phyloP scores from a whole-genome alignment of 2,113 vertebrate species.

The Pontoporia blainvillei region DNA sequence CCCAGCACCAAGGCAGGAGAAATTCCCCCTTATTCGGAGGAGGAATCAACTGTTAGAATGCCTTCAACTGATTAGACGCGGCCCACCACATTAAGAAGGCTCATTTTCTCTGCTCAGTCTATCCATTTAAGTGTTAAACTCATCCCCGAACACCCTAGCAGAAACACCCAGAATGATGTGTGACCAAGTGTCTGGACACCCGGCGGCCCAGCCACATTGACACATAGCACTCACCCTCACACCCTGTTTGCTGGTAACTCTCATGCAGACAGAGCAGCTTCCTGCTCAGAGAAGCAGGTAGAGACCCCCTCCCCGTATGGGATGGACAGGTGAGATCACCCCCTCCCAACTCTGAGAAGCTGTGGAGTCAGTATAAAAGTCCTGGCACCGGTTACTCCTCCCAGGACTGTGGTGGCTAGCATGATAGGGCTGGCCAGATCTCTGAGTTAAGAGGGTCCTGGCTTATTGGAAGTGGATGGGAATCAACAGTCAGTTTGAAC shows the following conservation, averaged over 20 bases:
- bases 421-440: rapidly evolving
- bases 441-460: neutral
- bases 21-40: too few species aligned
- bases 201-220: neutral
- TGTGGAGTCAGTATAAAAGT: too few species aligned
- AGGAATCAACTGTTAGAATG: too few species aligned
- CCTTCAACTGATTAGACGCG: neutral
- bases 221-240: rapidly evolving
- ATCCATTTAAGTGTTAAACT: too few species aligned
- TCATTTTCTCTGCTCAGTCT: neutral
- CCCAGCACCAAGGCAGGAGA: neutral
- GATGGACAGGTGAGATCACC: too few species aligned
- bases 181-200: neutral
- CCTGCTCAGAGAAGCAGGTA: too few species aligned
- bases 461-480: rapidly evolving
- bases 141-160: neutral
- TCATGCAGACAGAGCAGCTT: neutral
- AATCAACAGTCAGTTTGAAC: too few species aligned
- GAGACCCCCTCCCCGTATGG: too few species aligned
- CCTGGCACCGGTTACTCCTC: neutral
- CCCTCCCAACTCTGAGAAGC: neutral
- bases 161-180: neutral
- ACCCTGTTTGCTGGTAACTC: neutral
- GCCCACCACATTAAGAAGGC: neutral
- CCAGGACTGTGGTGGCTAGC: neutral